These are phyloP conservation scores for Adela reaumurella DNA, from an alignment of 2,888 invertebrate species.

Conservation along the genomic window DNA sequence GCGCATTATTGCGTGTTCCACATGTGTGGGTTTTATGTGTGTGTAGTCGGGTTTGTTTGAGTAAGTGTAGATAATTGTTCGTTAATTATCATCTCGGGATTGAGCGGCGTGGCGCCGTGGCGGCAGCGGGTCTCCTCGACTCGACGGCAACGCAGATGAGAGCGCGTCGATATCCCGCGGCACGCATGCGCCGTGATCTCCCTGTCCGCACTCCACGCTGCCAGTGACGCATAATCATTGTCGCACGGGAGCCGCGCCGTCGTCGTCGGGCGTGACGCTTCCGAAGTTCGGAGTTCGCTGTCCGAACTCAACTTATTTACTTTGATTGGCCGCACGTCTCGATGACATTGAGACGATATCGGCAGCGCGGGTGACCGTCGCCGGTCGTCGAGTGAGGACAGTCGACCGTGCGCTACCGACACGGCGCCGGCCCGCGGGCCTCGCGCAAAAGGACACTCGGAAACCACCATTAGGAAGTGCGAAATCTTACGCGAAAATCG, in stretches of 20 bases:
- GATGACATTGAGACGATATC: conserved; percentile 36
- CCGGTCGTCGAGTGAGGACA: conserved; percentile 29
- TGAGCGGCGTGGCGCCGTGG: too few relatives aligned
- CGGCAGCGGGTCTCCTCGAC: not conserved
- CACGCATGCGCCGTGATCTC: not conserved
- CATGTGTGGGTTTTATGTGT: too few relatives aligned
- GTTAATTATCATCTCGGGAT: too few relatives aligned
- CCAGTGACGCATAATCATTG: not conserved
- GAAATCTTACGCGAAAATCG: too few relatives aligned
- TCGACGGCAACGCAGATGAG: not conserved
- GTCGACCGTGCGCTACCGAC: conserved; percentile 40
- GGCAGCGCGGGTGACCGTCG: conserved; percentile 23
- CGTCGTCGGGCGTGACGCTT: not conserved
- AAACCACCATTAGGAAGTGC: too few relatives aligned
- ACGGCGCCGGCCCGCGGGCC: conserved; percentile 17
- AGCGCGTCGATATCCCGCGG: not conserved
- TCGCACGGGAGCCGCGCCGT: not conserved
- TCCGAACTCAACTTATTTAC: too few relatives aligned
- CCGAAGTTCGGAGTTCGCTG: too few relatives aligned
- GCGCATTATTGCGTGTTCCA: too few relatives aligned
- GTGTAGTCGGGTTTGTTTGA: too few relatives aligned
- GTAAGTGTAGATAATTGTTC: too few relatives aligned
- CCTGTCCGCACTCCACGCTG: not conserved
- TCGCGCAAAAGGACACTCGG: too few relatives aligned
- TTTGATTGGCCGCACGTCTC: conserved; percentile 48